These are phyloP conservation scores for Origma solitaria DNA, from an alignment of 2,113 vertebrate genomes.

Conservation along the genomic window DNA sequence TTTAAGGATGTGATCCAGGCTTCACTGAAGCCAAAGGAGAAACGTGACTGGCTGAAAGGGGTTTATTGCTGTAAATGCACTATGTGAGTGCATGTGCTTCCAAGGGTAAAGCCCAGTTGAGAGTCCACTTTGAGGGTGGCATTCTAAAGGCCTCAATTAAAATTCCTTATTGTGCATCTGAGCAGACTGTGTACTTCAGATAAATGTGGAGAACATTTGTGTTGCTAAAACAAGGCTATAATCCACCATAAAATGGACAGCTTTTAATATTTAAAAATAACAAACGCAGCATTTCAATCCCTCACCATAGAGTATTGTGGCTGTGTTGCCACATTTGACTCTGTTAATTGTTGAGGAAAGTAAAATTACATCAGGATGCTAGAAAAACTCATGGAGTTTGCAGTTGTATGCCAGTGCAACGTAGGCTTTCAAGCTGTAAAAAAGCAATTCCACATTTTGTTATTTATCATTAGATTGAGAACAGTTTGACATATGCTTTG, in stretches of 20 bases:
- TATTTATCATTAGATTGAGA: background rate
- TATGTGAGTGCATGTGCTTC: background rate
- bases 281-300: background rate
- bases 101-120: background rate
- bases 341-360: background rate
- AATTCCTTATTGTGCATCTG: background rate
- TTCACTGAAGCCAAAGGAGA: background rate
- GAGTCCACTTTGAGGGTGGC: background rate
- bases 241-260: background rate
- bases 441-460: background rate
- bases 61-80: background rate
- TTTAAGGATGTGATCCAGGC: background rate
- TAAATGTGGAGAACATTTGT: background rate
- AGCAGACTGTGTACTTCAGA: background rate
- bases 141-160: background rate
- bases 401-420: background rate
- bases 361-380: background rate
- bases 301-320: background rate
- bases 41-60: background rate
- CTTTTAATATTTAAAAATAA: background rate
- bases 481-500: background rate
- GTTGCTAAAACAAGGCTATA: background rate
- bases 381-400: background rate
- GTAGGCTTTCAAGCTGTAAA: background rate
- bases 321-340: background rate